Evolutionary conservation across 2,888 invertebrate genomes (phyloP), one percentile per base, ranked within the genome.

Genomic region (Acleris holmiana): DNA sequence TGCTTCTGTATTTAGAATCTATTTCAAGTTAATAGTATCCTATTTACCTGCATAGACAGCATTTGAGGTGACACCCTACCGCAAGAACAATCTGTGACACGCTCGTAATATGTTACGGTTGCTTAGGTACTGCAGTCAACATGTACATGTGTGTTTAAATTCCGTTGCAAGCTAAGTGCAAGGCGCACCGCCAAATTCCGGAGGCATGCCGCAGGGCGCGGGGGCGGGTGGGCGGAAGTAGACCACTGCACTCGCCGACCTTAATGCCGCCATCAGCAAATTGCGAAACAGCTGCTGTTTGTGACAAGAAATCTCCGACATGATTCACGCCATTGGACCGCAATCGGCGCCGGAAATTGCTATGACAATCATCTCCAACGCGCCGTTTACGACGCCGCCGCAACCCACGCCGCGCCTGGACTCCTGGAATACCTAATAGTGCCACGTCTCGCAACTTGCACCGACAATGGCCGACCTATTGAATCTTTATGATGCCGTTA

Each of bases 181-280:
- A 85, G 86, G 84, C 85, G 83, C 82, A 84, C 88, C 88, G 86
- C 86, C 88, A 84, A 89, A 91, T 89, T 90, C 89, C 85, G 74
- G 83, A 76, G 89, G 86, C 82, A 76, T 79, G 79, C 89, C 88
- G 81, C 86, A 83, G 80, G 82, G 81, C 74, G 78, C 64, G 63
- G 73, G 73, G 77, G 77, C 71, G 72, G 61, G 68, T 63, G 71
- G 51, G 58, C 61, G 51, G 79, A 80, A 82, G 78, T 81, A 82
- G 79, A 80, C 82, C 83, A 79, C 80, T 89, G 89, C 87, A 87
- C 86, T 88, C 79, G 75, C 77, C 87, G 86, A 86, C 89, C 89
- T 85, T 89, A 90, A 90, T 88, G 83, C 81, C 77, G 82, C 89
- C 90, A 91, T 90, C 91, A 91, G 89, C 91, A 91, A 89, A 91